Base-by-base conservation (phyloP, 2,888 invertebrate genomes). In the Loripinus fragilis region DNA sequence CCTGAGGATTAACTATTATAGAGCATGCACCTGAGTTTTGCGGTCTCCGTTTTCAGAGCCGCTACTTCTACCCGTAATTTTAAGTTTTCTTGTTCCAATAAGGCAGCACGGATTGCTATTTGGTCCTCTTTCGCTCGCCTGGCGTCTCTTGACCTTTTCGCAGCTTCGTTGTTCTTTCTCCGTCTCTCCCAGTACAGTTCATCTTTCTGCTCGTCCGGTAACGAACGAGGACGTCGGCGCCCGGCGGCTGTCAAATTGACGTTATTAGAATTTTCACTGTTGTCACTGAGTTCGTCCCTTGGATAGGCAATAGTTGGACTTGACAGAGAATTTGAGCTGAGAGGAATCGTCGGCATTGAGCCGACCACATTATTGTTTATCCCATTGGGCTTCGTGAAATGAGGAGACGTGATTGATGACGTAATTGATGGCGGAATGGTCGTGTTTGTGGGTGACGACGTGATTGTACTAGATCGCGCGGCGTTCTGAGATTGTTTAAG, bases 121-220 rank as follows among this genome's bases (percentile, higher is more conserved):
- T 98, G 97, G 86, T 98, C 97, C 93, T 99, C 98, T 89, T 98
- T 97, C 60, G 97, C 96, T 87, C 98, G 95, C 77, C 99, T 95
- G 0, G 97, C 96, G 90, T 99, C 98, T 2, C 99, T 95, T 0
- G 98, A 98, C 87, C 98, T 95, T 93, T 99, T 99, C 0, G 99
- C 99, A 0, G 99, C 98, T 83, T 96, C 97, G 93, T 99, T 99
- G 93, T 99, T 99, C 91, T 97, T 97, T 85, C 97, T 95, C 15
- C 98, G 94, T 74, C 98, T 95, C 88, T 97, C 98, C 94, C 96
- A 96, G 92, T 99, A 99, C 0, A 96, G 96, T 2, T 96, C 96
- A 91, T 98, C 97, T 89, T 97, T 95, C 74, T 93, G 89, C 8
- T 91, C 91, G 30, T 94, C 93, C 3, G 93, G 93, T 38, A 93